Percentiles rank a stretch among this genome's conserved stretches.
Conservation (phyloP, 1,140 invertebrate genomes). For the Subanguina moxae region DNA sequence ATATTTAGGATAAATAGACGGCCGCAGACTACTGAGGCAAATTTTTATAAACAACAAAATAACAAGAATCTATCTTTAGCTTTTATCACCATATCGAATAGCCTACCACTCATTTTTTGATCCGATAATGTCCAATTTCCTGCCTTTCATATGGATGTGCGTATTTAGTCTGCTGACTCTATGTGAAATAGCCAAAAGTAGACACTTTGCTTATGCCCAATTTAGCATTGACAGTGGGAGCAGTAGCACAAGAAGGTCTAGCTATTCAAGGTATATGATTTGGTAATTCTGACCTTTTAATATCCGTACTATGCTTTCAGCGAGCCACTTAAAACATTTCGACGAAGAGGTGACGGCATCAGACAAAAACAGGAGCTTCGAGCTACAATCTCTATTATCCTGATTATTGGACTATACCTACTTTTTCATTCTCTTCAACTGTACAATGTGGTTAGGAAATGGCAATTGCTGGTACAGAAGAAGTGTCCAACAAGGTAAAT, state of each 20-base stretch:
- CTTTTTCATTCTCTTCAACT: constrained; percentile 54
- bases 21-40: constrained; percentile 52
- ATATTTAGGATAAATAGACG: constrained; percentile 40
- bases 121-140: constrained; percentile 51
- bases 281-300: constrained; percentile 1
- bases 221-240: constrained; percentile 43
- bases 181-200: constrained; percentile 53
- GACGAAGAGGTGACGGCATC: constrained; percentile 36
- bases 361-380: constrained; percentile 50
- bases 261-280: constrained; percentile 7
- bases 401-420: constrained; percentile 57
- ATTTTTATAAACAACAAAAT: constrained; percentile 9
- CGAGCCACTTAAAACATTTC: constrained; percentile 42
- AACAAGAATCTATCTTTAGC: constrained; percentile 26
- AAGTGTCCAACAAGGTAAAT: constrained; percentile 52
- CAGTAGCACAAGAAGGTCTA: constrained; percentile 6
- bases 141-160: constrained; percentile 58
- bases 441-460: constrained; percentile 54
- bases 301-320: constrained; percentile 27
- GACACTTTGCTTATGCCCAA: constrained; percentile 56
- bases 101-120: constrained; percentile 55
- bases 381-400: constrained; percentile 54
- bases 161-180: constrained; percentile 54
- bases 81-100: constrained; percentile 55
- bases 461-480: constrained; percentile 51